Base-by-base conservation (phyloP, 2,797 vertebrate genomes). In the Pseudopleuronectes americanus region DNA sequence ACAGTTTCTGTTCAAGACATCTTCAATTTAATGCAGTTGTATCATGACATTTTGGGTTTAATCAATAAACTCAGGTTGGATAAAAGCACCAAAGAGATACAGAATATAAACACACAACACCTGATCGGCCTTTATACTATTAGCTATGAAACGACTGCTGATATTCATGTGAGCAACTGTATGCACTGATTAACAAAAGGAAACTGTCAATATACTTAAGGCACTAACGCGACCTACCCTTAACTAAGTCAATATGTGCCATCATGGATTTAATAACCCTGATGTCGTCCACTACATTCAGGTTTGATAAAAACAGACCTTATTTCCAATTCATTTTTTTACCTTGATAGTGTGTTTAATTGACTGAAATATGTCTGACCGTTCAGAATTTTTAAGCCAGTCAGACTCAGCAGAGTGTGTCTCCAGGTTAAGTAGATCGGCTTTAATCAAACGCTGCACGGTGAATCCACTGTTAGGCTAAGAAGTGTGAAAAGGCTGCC, bases 381-480 rank as follows among this genome's bases (percentile, higher is more conserved):
- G 12, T n/a, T 36, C 13, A 59, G 57, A 69, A 45, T 12, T 62
- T 65, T 10, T 59, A 19, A 64, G 56, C 9, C 55, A 43, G 51
- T 57, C 55, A 33, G 68, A 68, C 71, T 77, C 61, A 72, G 75
- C 81, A 76, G 74, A 66, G 58, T 24, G 48, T 65, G 63, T 81
- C 68, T 70, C 43, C 51, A 56, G 68, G 69, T 83, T 71, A 70
- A 79, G 74, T 28, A 81, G 73, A 76, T 70, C 51, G 6, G 67
- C 71, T 81, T 83, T 45, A 71, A 65, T 76, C 26, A 77, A 85
- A 64, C 47, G 47, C 65, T 56, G 48, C 57, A 7, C 56, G 69
- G 38, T 72, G 56, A 83, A 51, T 60, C 31, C 16, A 3, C 48
- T 68, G 57, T 51, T 6, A 57, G 54, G 59, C 63, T 51, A 58